phyloP scores from a whole-genome alignment of 1,140 invertebrate species.

The Anoplolepis gracilipes region DNA sequence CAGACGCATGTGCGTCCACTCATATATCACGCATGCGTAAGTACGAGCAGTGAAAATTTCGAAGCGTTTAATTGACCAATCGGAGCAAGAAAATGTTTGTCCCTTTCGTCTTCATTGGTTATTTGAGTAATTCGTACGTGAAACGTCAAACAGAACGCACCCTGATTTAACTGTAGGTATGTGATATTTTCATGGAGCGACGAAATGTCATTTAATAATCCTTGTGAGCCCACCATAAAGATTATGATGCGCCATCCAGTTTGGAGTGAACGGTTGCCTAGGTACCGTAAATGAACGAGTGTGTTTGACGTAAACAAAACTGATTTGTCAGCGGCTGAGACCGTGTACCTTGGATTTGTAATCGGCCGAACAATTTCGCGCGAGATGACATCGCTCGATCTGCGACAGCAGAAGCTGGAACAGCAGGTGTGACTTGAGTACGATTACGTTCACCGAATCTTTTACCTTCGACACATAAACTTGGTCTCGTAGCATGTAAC shows the following conservation, averaged over 20 bases:
- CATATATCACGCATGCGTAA: too few relatives aligned
- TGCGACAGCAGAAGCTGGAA: constrained; percentile 91
- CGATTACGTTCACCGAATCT: neutral
- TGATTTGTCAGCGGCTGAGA: constrained; percentile 53
- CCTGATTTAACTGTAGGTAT: too few relatives aligned
- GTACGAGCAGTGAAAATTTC: too few relatives aligned
- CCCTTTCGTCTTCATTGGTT: too few relatives aligned
- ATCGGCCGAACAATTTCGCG: constrained; percentile 44
- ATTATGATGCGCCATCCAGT: neutral
- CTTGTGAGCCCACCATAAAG: neutral
- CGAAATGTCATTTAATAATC: neutral
- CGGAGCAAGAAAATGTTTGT: too few relatives aligned
- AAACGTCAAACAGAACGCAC: too few relatives aligned
- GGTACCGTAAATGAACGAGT: constrained; percentile 76
- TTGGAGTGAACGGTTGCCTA: constrained; percentile 70
- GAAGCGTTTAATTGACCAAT: too few relatives aligned
- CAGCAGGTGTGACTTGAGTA: constrained; percentile 88
- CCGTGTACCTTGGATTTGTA: constrained; percentile 2
- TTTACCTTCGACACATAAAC: neutral
- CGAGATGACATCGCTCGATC: constrained; percentile 88
- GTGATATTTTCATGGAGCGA: neutral
- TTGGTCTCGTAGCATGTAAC: neutral
- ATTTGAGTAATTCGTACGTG: too few relatives aligned
- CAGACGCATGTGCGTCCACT: too few relatives aligned
- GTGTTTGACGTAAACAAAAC: constrained; percentile 81